These are phyloP conservation scores for Drosophila borborema DNA, from an alignment of 2,888 invertebrate species.

Conservation along the genomic window DNA sequence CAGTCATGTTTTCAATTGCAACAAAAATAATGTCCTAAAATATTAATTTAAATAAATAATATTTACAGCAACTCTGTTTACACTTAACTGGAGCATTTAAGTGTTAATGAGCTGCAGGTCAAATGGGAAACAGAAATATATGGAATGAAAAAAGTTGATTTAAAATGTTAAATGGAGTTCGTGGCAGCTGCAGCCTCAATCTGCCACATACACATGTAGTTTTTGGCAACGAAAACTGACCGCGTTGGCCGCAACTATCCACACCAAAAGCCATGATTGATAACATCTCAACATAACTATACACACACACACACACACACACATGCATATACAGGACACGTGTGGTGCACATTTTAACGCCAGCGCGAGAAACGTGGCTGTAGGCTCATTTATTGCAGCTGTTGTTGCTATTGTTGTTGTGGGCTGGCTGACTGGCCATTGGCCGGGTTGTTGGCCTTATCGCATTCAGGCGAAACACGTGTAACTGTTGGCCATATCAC, in stretches of 20 bases:
- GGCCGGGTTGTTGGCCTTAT: conserved; percentile 60
- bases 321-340: conserved; percentile 29
- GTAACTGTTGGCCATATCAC: conserved; percentile 53
- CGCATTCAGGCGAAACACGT: conserved; percentile 55
- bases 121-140: background rate
- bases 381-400: conserved; percentile 30
- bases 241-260: conserved; percentile 76
- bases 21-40: background rate
- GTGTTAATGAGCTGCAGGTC: conserved; percentile 63
- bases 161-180: conserved; percentile 7
- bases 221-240: conserved; percentile 64
- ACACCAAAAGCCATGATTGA: conserved; percentile 78
- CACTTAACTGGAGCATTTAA: conserved; percentile 60
- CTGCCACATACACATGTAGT: conserved; percentile 54
- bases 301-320: conserved; percentile 27
- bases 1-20: background rate
- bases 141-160: background rate
- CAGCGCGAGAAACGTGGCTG: conserved; percentile 44
- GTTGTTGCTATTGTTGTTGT: background rate
- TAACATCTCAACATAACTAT: conserved; percentile 70
- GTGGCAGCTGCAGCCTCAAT: conserved; percentile 45
- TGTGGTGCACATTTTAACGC: conserved; percentile 43
- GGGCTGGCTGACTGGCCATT: conserved; percentile 13
- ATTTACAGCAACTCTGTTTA: background rate
- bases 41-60: conserved; percentile 7